Evolutionary conservation across 2,888 invertebrate species (phyloP), one percentile per base, ranked within the genome.

Genomic region (Antheraea yamamai): DNA sequence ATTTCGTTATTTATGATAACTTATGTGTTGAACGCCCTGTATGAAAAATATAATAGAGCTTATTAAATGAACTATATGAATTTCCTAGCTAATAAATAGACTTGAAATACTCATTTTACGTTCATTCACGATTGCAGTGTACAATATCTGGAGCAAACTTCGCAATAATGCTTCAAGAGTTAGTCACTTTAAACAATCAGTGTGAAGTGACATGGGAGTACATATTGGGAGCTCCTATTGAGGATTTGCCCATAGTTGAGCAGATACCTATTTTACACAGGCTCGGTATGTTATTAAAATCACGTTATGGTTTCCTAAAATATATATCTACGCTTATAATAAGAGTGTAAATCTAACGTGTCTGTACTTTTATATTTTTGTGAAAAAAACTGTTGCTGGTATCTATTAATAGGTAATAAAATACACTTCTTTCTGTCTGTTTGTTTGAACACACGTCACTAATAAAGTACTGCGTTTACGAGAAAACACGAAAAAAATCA

Each of bases 261-360:
- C 98, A 98, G 89, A 98, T 98, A 86, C 97, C 97, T 2, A 96
- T 97, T 39, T 89, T 97, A 66, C 97, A 97, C 88, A 94, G 97
- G 87, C 92, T 97, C 81, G 96, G 96, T 96, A 75, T 39, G 75
- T 26, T 8, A 58, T 1, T 55, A 23, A 4, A 23, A 2, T 61
- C n/a, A 12, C 23, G 23, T 20, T 61, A 58, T n/a, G n/a, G 20
- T n/a, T 58, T 58, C n/a, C 52, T 55, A 52, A 16, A 55, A 52
- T 16, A 52, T 52, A 14, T 30, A 30, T 30, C 30, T 30, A 30
- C 30, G 3, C 30, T 30, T 30, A 30, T 30, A 30, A 30, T 30
- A 30, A 30, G 30, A 30, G 3, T 30, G 30, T 30, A 30, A 30
- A 30, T 30, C 30, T 30, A 30, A 30, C 30, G 30, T 30, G 30